phyloP scores from a whole-genome alignment of 30 jellyfish, hydroid and myxozoan genomes.

The Turritopsis dohrnii region DNA sequence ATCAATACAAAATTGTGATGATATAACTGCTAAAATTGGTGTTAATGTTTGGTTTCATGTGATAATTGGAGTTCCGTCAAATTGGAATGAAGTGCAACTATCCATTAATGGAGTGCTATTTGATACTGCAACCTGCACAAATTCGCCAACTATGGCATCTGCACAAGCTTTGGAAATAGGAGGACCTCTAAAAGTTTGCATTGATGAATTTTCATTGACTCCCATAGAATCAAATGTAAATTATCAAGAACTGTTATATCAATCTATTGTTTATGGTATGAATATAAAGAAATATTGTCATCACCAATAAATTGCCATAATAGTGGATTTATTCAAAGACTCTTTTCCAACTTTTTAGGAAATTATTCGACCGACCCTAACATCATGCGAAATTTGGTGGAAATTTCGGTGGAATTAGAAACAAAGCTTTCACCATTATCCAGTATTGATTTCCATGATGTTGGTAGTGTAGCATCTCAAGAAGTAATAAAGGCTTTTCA shows the following conservation, averaged over 20 bases:
- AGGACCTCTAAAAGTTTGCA: conserved; percentile 8
- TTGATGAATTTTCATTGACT: conserved; percentile 16
- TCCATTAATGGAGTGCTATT: not conserved
- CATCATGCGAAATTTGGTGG: not conserved
- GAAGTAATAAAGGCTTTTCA: not conserved
- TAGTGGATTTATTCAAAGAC: no score
- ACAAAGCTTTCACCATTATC: not conserved
- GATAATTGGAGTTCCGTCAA: not conserved
- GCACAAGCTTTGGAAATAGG: not conserved
- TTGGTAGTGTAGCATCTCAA: not conserved
- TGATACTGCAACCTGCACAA: not conserved
- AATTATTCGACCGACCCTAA: not conserved
- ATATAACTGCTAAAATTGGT: not conserved
- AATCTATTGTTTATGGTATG: not conserved
- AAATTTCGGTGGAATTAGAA: not conserved
- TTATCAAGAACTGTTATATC: not conserved
- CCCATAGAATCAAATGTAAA: not conserved
- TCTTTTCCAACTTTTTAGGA: not conserved
- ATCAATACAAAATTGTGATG: not conserved
- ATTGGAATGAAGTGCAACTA: not conserved
- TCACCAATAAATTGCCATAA: no score
- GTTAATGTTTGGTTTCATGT: not conserved
- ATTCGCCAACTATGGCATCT: not conserved
- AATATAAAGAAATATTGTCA: no score
- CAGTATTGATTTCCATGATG: not conserved